Base-by-base conservation (phyloP, 1,140 invertebrate species). In the Aporrectodea caliginosa region DNA sequence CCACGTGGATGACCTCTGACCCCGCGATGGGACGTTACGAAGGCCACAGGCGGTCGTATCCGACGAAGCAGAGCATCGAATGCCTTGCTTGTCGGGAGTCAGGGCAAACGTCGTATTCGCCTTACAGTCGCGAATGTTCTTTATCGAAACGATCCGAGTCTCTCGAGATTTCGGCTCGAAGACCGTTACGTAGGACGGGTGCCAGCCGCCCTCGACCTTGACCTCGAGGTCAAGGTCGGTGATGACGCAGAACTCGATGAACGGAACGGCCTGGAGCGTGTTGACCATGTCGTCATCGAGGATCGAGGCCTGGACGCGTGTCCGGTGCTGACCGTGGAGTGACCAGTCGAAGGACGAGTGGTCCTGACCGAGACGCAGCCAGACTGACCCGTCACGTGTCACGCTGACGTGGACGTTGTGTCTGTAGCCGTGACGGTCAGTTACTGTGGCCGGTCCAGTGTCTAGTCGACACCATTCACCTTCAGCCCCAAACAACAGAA, bases 241-340 rank as follows among this genome's bases (percentile, higher is more conserved):
- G n/a, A 81, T 69, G 14, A 81, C 80, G 72, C 80, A 81, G 72
- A 73, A 78, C 70, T 81, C 80, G 27, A 70, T 73, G 76, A 79
- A 81, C 33, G 70, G 73, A 16, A 81, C 27, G 69, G 32, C 43
- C 16, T 73, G 35, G 34, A 81, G 35, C 16, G 77, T 31, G 35
- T 78, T 30, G 31, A 78, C 68, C 43, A 35, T 58, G n/a, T 71
- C 68, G 43, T 70, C 43, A 29, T 75, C 43, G 0, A 80, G 75
- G 27, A 76, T 22, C n/a, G n/a, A 35, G 16, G 75, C 35, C 35
- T 76, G 75, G 29, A 76, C 34, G n/a, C 43, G 33, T 16, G 43
- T 35, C n/a, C 35, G 33, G 2, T 58, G 33, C 35, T 35, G 14
- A 27, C 27, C 43, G 33, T 27, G 29, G 16, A 76, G 35, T 32